Percentiles rank a stretch among this genome's conserved stretches.
Evolutionary conservation across 2,888 invertebrate genomes (phyloP).

Genomic region (Suillia variegata): DNA sequence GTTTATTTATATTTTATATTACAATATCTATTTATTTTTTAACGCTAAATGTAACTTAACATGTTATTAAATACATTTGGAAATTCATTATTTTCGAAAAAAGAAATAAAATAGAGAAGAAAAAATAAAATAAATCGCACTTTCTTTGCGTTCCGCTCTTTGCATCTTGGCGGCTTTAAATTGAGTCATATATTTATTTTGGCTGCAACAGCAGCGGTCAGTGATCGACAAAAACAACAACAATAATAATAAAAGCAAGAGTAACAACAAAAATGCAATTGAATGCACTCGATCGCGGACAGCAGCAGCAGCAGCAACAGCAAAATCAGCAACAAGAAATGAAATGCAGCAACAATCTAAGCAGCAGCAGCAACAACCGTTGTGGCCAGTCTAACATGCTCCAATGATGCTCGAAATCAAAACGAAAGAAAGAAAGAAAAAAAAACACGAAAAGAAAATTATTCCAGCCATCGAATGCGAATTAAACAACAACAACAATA

Average conservation of each 20-base stretch:
- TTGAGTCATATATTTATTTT: slow-evolving; percentile 16
- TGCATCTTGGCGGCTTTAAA: slow-evolving; percentile 41
- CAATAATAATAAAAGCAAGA: background rate
- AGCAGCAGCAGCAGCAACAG: slow-evolving; percentile 15
- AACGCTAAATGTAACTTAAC: too few relatives aligned
- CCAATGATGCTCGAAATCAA: slow-evolving; percentile 35
- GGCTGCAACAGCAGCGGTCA: slow-evolving; percentile 36
- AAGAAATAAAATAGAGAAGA: too few relatives aligned
- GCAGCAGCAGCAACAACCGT: background rate
- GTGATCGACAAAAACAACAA: slow-evolving; percentile 27
- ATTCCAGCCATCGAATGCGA: slow-evolving; percentile 13
- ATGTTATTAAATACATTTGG: too few relatives aligned
- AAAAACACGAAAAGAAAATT: slow-evolving; percentile 28
- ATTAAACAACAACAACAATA: too few relatives aligned
- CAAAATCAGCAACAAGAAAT: slow-evolving; percentile 30
- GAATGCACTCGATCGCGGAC: background rate
- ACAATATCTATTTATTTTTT: too few relatives aligned
- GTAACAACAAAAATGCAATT: background rate
- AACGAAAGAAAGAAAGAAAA: slow-evolving; percentile 22
- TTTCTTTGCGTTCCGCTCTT: slow-evolving; percentile 51
- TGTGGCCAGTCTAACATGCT: slow-evolving; percentile 25
- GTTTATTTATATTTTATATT: too few relatives aligned
- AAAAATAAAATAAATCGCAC: slow-evolving; percentile 22
- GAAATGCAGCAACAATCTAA: background rate
- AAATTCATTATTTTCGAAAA: too few relatives aligned